Conservation (phyloP, 2,797 vertebrate species). For the Enteromius treurensis region DNA sequence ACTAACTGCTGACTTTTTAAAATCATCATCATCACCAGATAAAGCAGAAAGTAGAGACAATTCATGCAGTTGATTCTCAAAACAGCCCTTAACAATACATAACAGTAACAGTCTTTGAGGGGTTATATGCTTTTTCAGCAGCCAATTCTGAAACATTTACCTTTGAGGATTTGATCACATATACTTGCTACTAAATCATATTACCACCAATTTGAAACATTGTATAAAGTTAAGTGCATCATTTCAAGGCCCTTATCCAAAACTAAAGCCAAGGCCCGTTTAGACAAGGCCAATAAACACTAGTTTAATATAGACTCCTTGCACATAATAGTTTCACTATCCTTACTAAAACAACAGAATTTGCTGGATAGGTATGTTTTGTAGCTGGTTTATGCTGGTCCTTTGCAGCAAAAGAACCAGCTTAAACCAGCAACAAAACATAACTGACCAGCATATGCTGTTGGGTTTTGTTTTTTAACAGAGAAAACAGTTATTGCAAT, state of each 20-base stretch:
- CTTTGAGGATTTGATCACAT: neutral
- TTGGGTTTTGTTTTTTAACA: too few relatives aligned
- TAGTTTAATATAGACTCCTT: neutral
- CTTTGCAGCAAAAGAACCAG: too few relatives aligned
- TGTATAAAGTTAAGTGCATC: neutral
- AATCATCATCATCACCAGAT: neutral
- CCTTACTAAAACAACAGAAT: too few relatives aligned
- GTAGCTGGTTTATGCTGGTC: too few relatives aligned
- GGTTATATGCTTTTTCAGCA: neutral
- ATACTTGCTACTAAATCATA: neutral
- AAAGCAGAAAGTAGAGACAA: neutral
- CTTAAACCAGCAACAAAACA: too few relatives aligned
- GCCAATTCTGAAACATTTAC: neutral
- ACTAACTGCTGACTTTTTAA: neutral
- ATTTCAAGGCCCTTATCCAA: neutral
- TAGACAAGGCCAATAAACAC: neutral
- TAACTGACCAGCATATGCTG: too few relatives aligned
- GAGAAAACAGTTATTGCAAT: neutral
- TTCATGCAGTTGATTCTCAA: neutral
- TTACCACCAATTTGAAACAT: neutral
- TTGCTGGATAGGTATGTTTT: too few relatives aligned
- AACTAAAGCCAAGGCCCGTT: neutral
- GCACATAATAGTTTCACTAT: neutral
- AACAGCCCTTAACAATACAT: too few relatives aligned
- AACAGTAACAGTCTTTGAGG: too few relatives aligned